These are phyloP conservation scores for Palythoa grandiflora DNA, from an alignment of 92 coral and sea anemone species.

Conservation along the genomic window DNA sequence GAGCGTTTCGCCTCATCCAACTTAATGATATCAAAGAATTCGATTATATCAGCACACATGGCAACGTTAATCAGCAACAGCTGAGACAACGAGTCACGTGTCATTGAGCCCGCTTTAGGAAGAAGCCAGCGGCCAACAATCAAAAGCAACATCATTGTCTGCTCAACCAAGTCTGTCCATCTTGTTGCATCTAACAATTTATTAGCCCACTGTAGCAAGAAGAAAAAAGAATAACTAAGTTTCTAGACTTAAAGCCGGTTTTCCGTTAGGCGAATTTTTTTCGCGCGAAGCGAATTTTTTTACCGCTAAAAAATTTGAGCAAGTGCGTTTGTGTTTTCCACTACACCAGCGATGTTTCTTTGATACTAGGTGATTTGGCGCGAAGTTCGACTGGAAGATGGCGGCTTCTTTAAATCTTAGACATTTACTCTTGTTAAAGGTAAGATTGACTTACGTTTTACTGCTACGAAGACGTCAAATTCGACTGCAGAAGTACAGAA, in stretches of 20 bases:
- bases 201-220: slow-evolving; percentile 1
- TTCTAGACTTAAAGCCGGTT: no score
- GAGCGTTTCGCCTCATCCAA: slow-evolving; percentile 67
- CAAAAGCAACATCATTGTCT: slow-evolving; percentile 89
- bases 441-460: no score
- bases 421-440: no score
- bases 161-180: slow-evolving; percentile 91
- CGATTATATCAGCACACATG: slow-evolving; percentile 97
- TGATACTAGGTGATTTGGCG: background rate
- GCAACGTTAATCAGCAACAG: slow-evolving; percentile 93
- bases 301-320: background rate
- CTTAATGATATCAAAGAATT: slow-evolving; percentile 94
- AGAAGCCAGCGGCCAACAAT: slow-evolving; percentile 97
- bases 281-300: background rate
- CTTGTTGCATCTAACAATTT: slow-evolving; percentile 36
- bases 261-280: background rate
- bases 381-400: no score
- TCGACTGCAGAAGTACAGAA: background rate
- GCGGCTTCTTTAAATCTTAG: no score
- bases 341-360: background rate
- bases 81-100: slow-evolving; percentile 95
- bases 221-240: background rate
- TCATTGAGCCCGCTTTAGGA: slow-evolving; percentile 84
- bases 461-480: background rate
- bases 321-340: no score